Evolutionary conservation across 2,113 vertebrate species (phyloP), one percentile per base, ranked within the genome.

Genomic region (Menura novaehollandiae): DNA sequence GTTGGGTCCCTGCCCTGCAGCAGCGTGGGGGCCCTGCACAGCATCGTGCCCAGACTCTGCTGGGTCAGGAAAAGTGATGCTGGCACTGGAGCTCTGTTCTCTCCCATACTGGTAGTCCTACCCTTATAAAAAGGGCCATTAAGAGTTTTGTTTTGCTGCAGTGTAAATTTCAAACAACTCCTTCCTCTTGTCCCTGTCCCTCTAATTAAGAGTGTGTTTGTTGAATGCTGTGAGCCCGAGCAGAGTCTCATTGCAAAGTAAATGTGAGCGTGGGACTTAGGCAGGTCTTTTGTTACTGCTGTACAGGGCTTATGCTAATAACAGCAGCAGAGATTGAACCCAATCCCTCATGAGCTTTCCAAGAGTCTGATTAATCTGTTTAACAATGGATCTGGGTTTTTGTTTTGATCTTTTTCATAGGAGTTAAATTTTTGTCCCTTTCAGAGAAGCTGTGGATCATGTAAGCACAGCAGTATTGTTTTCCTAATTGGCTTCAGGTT

Each of bases 281-380:
- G 85, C 2, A 4, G 62, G 46, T 27, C 83, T 92, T 93, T 92
- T 91, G 80, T 93, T 93, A 51, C 60, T 75, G 76, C 62, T 93
- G 39, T n/a, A 49, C 52, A 41, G 60, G 67, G 69, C 5, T 95
- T 91, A 71, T 75, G 81, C 53, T 92, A 71, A 64, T 77, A 88
- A 85, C 76, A 80, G 35, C 82, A 88, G 78, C 79, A 92, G 91
- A 91, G 88, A 58, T 71, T 96, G 92, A 95, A 63, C 91, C 72
- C 72, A 86, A 15, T 93, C 76, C 88, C 85, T 44, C 56, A 51
- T 49, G 87, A 95, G 94, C 60, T 91, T 93, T 91, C 73, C 62
- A 68, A 74, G 74, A 82, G 74, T 78, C 91, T 82, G 69, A 79
- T 79, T 89, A 85, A 92, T 93, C 67, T 89, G 37, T 88, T 93